These are phyloP conservation scores for Boleophthalmus pectinirostris DNA, from an alignment of 2,113 vertebrate species.

Conservation along the genomic window DNA sequence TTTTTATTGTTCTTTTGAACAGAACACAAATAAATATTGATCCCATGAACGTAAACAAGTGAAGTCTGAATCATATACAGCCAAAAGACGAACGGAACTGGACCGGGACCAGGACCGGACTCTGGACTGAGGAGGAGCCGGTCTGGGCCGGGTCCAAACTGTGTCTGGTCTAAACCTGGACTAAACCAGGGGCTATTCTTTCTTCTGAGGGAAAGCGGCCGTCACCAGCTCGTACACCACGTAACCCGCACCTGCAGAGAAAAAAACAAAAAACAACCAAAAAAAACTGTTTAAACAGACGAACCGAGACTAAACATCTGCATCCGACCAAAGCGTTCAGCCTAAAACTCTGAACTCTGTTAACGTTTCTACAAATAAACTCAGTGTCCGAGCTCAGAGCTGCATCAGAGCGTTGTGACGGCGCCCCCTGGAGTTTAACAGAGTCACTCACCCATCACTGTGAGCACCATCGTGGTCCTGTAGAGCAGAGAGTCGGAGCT, in stretches of 20 bases:
- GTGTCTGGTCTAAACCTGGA: background rate
- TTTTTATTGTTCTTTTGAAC: conserved; percentile 83
- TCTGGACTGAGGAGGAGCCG: conserved; percentile 12
- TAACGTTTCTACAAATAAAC: no score
- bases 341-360: background rate
- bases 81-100: conserved; percentile 55
- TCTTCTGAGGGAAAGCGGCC: conserved; percentile 83
- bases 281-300: background rate
- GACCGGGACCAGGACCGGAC: conserved; percentile 10
- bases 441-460: conserved; percentile 81
- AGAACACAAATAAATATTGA: conserved; percentile 80
- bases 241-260: conserved; percentile 77
- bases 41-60: conserved; percentile 73
- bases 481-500: conserved; percentile 81
- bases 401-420: background rate
- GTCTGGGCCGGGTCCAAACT: background rate
- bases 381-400: no score
- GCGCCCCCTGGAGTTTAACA: background rate
- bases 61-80: conserved; percentile 33
- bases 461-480: conserved; percentile 79
- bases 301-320: background rate
- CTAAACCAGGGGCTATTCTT: conserved; percentile 35
- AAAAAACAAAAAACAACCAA: no score
- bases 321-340: background rate
- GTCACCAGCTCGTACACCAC: conserved; percentile 77